phyloP scores from a whole-genome alignment of 2,888 invertebrate genomes.

The Drosophila fungiperda region DNA sequence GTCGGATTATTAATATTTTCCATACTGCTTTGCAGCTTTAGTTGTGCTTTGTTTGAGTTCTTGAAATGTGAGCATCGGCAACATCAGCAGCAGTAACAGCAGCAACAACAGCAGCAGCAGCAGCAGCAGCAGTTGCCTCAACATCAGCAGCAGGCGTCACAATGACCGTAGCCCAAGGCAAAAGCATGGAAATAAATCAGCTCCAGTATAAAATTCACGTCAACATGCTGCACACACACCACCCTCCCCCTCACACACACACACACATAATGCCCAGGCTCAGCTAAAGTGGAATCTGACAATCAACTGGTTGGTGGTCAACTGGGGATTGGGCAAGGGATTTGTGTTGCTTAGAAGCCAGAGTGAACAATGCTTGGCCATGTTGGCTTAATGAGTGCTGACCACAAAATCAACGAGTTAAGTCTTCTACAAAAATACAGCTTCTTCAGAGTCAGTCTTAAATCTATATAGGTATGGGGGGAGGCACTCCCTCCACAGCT shows the following conservation, averaged over 20 bases:
- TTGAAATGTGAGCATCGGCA: slow-evolving; percentile 57
- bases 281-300: slow-evolving; percentile 6
- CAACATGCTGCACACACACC: slow-evolving; percentile 44
- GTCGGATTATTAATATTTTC: slow-evolving; percentile 75
- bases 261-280: background rate
- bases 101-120: background rate
- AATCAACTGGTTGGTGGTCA: slow-evolving; percentile 26
- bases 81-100: slow-evolving; percentile 10
- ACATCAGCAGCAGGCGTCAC: slow-evolving; percentile 21
- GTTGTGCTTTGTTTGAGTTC: slow-evolving; percentile 68
- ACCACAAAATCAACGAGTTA: slow-evolving; percentile 77
- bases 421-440: slow-evolving; percentile 62
- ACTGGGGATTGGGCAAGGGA: background rate
- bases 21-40: slow-evolving; percentile 55
- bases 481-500: slow-evolving; percentile 1
- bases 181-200: slow-evolving; percentile 67
- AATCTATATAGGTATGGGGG: background rate
- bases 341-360: slow-evolving; percentile 19
- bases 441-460: slow-evolving; percentile 22
- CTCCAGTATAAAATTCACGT: slow-evolving; percentile 60
- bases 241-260: background rate
- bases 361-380: slow-evolving; percentile 54
- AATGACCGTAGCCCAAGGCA: slow-evolving; percentile 34
- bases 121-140: background rate
- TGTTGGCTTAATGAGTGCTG: slow-evolving; percentile 73